Evolutionary conservation across 2,888 invertebrate species (phyloP), one percentile per base, ranked within the genome.

Genomic region (Xestia rhomboidea): DNA sequence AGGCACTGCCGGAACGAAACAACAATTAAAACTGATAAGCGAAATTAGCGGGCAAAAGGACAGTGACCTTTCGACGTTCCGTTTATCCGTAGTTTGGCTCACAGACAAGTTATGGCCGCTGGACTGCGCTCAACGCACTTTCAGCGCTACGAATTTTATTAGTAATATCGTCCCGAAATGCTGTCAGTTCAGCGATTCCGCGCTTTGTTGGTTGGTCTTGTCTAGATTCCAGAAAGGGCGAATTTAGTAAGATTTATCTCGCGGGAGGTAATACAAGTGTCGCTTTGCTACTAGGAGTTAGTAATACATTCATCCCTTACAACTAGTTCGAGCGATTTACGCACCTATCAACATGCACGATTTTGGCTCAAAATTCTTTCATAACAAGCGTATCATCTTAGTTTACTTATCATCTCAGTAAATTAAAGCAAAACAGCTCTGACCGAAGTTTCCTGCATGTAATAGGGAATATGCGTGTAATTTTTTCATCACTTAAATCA

Each of bases 1-100:
- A 96, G 18, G 89, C 87, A 86, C 96, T 96, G 92, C 2, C 87
- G 90, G 68, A 70, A 62, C 49, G 4, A 78, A 38, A 15, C 11
- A 11, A 34, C 4, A 11, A 1, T 66, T 51, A 51, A 13, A 46
- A 82, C 7, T n/a, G 27, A 46, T 54, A 41, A 10, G 15, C 1
- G 6, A 15, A 24, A 57, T 74, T n/a, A 18, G 41, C 7, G 4
- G 27, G 4, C 4, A 38, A 46, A 8, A 73, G 34, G 27, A 13
- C 24, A 46, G n/a, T 46, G 21, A 13, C n/a, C 44, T 54, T 54
- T 54, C 24, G 21, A 68, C n/a, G 8, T 34, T 10, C 34, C 30
- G 24, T 62, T 70, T 30, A 24, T 24, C 24, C 62, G 10, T 34
- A 34, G 11, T 34, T 34, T 34, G 34, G 34, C 62, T 10, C 34